Evolutionary conservation across 2,797 vertebrate genomes (phyloP), one percentile per base, ranked within the genome.

Genomic region (Poecilia gillii): DNA sequence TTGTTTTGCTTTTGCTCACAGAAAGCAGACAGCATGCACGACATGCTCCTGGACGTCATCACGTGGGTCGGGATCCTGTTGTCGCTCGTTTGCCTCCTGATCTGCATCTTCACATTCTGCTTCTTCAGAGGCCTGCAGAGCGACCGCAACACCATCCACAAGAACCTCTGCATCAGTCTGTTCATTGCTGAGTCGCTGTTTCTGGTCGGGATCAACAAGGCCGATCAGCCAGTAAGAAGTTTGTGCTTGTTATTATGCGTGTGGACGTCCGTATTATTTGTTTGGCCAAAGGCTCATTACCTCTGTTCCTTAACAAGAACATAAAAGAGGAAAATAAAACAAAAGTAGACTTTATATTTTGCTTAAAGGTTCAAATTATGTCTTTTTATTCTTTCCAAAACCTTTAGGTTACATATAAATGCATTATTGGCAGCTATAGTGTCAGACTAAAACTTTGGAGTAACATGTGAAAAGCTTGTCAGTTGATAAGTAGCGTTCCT

Each of bases 81-180:
- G 62, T 99, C 98, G 0, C 97, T 99, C 85, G 98, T 99, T 77
- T 99, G 98, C 91, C 96, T 99, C 89, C 95, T 99, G 88, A 99
- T 99, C 91, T 99, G 98, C 96, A 99, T 99, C 96, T 99, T 99
- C 95, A 99, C 98, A 83, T 99, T 99, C 91, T 99, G 98, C 96
- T 99, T 99, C 95, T 99, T 99, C 94, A 97, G 97, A 0, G 98
- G 98, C 23, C 97, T 99, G 82, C 98, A 99, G 92, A 99, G 98
- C 0, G 98, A 99, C 86, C 96, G 98, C 62, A 99, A 99, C 92
- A 99, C 98, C 0, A 99, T 99, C 93, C 98, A 99, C 92, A 99
- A 99, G 94, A 99, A 99, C 88, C 95, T 99, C 79, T 99, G 98
- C 91, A 97, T 99, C 93, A 99, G 98, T 90, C 97, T 99, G 45